phyloP scores from a whole-genome alignment of 1,140 invertebrate genomes.

The roundworm (Caenorhabditis elegans) region WBcel235 BX284602.5:7322001-7322500 shows the following conservation, averaged over 20 bases:
- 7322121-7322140: constrained; percentile 43
- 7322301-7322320: not conserved
- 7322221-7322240: constrained; percentile 48
- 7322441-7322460: too few relatives aligned
- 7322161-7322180: constrained; percentile 51
- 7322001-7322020: constrained; percentile 75
- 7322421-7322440: too few relatives aligned
- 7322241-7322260: constrained; percentile 42
- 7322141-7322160: constrained; percentile 48
- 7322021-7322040: constrained; percentile 70
- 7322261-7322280: not conserved
- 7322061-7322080: constrained; percentile 74
- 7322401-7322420: too few relatives aligned
- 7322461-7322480: too few relatives aligned
- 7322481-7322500: too few relatives aligned
- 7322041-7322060: constrained; percentile 72
- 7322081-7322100: constrained; percentile 53
- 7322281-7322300: too few relatives aligned
- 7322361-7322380: too few relatives aligned
- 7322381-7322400: too few relatives aligned
- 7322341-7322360: too few relatives aligned
- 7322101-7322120: constrained; percentile 48
- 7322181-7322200: constrained; percentile 51
- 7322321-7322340: too few relatives aligned
- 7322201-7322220: constrained; percentile 49